Base-by-base conservation (phyloP, 2,888 invertebrate genomes). In the Melanotus villosus region DNA sequence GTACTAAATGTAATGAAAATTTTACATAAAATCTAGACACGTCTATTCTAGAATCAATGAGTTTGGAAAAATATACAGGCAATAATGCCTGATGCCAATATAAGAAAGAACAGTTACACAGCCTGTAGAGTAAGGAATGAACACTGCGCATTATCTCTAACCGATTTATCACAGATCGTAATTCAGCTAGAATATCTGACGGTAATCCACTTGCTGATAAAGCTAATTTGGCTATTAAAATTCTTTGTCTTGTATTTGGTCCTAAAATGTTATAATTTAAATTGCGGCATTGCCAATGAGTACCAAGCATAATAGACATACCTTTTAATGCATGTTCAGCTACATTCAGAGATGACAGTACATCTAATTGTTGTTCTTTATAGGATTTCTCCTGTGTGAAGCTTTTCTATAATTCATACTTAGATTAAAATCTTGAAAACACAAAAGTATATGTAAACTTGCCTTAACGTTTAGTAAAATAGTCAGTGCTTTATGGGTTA, bases 51-150 rank as follows among this genome's bases (percentile, higher is more conserved):
- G 88, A 87, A 70, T 90, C 89, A 73, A 92, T 90, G 73, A 93
- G 86, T 80, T 93, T 91, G 70, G 91, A 89, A 76, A 95, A 89
- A 84, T 95, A 94, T 54, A 92, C 89, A 0, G 92, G 91, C 58
- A 95, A 86, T 59, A 95, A 87, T 73, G 91, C 89, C 79, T 92
- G 90, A 84, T 96, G 95, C 91, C 93, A 95, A 80, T 92, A 90
- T 59, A 96, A 84, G 85, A 94, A 93, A 32, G 92, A 91, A 77
- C 93, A 92, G 81, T 93, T 90, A 82, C 92, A 92, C 19, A 91
- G 86, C 69, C 85, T 84, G 52, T 88, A 85, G 70, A 95, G 82
- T 66, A 89, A 84, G 10, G 85, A 80, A 36, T 88, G 86, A 69
- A 92, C 87, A 76, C 89, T 88, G 54, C 89, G 86, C 54, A 95